Evolutionary conservation across 2,113 vertebrate species (phyloP), one percentile per base, ranked within the genome.

Genomic region (Leucosticte australis): DNA sequence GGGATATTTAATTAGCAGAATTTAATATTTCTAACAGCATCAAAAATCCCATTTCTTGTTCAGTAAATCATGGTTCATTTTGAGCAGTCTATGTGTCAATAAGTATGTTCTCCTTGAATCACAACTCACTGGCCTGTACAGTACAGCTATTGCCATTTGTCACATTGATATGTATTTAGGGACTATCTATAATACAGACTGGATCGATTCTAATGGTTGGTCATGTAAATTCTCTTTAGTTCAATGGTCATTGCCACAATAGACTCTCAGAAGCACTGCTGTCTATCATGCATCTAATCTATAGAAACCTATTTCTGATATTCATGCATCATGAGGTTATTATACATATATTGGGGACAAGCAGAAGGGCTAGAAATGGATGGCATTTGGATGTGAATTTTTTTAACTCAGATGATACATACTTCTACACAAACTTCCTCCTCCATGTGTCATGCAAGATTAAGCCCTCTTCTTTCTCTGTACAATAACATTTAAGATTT

Each of bases 181-280:
- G 82, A 80, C 78, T 83, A 83, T 67, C 78, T 91, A 30, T 91
- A 96, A 88, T 74, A 93, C 27, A 93, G 75, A 57, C 35, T 77
- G 50, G 67, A 93, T 94, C 41, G 2, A 97, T 95, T 83, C 41
- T 91, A 94, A 86, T 70, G 60, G 87, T 88, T 56, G 44, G 75
- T 90, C 82, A 70, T 70, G 87, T 95, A 96, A 95, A 95, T 96
- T 94, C 52, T 93, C 59, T 77, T 85, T 91, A 87, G 63, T 83
- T 91, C 87, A 94, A 77, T 56, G 82, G 64, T 77, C 71, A 93
- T 63, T 91, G 63, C 42, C 75, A 83, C 82, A 86, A 80, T 8
- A 95, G 82, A 86, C 68, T 92, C 90, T 67, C 82, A 91, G 82
- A 91, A 94, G 59, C 63, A 73, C 71, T 55, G 35, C 44, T 92